phyloP scores from a whole-genome alignment of 2,888 invertebrate genomes.

The Ennomos quercinarius region DNA sequence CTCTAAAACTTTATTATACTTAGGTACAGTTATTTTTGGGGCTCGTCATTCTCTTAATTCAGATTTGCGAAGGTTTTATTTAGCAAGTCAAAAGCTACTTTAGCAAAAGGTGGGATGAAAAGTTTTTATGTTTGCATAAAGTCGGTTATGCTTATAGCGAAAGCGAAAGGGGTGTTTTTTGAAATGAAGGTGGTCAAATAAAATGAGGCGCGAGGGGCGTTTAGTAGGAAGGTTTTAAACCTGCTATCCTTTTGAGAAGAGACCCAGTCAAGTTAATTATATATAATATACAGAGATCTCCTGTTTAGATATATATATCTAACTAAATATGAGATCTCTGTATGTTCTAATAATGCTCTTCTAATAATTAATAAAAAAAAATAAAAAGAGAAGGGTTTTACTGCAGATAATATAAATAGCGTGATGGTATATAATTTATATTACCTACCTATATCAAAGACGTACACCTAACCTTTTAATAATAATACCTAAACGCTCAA shows the following conservation, averaged over 20 bases:
- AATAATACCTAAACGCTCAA: too few species aligned
- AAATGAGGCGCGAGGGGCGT: constrained; percentile 42
- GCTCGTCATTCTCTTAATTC: constrained; percentile 19
- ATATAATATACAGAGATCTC: too few species aligned
- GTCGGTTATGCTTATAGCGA: constrained; percentile 22
- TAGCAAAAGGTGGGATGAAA: constrained; percentile 25
- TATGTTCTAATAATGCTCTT: too few species aligned
- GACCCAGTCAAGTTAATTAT: constrained; percentile 47
- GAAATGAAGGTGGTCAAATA: constrained; percentile 49
- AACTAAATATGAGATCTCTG: too few species aligned
- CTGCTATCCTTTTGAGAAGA: constrained; percentile 35
- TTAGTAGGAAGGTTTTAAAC: constrained; percentile 30
- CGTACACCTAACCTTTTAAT: too few species aligned
- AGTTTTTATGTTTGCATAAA: constrained; percentile 34
- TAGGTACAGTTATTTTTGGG: constrained; percentile 18
- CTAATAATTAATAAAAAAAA: too few species aligned
- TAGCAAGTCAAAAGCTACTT: constrained; percentile 19
- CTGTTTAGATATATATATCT: too few species aligned
- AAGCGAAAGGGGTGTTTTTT: constrained; percentile 41
- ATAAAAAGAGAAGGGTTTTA: too few species aligned
- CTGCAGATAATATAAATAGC: too few species aligned
- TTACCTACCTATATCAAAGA: too few species aligned
- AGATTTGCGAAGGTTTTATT: constrained; percentile 24
- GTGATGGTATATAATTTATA: too few species aligned
- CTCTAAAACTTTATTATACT: constrained; percentile 19